Conservation (phyloP, 2,888 invertebrate species). For the Troides aeacus region DNA sequence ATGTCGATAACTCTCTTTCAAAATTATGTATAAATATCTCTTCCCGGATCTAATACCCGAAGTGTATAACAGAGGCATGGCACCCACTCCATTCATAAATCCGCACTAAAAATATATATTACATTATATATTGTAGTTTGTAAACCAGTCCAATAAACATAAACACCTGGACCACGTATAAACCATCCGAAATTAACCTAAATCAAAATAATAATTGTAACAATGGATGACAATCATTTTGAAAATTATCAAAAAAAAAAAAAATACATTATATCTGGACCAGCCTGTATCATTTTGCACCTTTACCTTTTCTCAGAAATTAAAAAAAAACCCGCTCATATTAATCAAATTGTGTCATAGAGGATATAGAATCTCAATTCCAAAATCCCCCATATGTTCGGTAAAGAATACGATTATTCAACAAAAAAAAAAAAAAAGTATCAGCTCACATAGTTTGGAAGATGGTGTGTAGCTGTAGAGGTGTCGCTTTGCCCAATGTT, state of each 20-base stretch:
- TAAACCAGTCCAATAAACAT: conserved; percentile 11
- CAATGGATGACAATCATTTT: background rate
- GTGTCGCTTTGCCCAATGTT: too few relatives aligned
- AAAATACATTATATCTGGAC: background rate
- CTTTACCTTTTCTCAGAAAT: too few relatives aligned
- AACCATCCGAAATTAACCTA: background rate
- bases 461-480: too few relatives aligned
- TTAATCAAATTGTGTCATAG: background rate
- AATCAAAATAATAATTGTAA: background rate
- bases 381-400: too few relatives aligned
- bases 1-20: too few relatives aligned
- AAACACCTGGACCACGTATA: conserved; percentile 4
- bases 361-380: too few relatives aligned
- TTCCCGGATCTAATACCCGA: too few relatives aligned
- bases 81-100: background rate
- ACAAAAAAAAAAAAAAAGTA: too few relatives aligned
- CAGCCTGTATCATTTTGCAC: background rate
- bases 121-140: conserved; percentile 5
- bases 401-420: too few relatives aligned
- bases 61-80: background rate
- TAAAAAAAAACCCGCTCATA: background rate
- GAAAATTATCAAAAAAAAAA: background rate
- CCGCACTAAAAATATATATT: background rate
- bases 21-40: too few relatives aligned
- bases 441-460: too few relatives aligned